Evolutionary conservation across 2,888 invertebrate genomes (phyloP).

Genomic region (Leptinotarsa rubiginosa): DNA sequence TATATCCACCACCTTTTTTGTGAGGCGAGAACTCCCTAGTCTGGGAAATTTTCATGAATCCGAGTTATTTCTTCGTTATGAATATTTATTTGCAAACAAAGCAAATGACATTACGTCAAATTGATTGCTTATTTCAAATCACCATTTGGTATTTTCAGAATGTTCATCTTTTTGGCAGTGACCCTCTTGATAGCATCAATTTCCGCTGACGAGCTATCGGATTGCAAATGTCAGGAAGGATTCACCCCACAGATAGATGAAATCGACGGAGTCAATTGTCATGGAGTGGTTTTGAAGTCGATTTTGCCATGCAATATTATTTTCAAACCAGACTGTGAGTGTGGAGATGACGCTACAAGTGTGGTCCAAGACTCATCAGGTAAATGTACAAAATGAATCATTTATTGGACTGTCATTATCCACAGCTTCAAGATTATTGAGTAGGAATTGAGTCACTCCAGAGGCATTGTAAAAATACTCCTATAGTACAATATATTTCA

Average conservation of each 20-base stretch:
- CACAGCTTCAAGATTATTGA: too few species aligned
- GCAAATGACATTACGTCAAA: too few species aligned
- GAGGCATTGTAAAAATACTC: too few species aligned
- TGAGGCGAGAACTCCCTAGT: too few species aligned
- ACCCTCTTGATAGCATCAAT: constrained; percentile 2
- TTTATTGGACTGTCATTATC: too few species aligned
- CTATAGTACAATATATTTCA: too few species aligned
- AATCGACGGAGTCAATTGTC: constrained; percentile 44
- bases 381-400: neutral
- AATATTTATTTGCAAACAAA: too few species aligned
- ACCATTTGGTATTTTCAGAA: neutral
- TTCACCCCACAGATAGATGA: constrained; percentile 39
- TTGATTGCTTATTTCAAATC: too few species aligned
- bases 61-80: too few species aligned
- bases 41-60: too few species aligned
- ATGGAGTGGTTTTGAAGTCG: constrained; percentile 44
- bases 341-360: constrained; percentile 44
- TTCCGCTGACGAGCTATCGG: constrained; percentile 41
- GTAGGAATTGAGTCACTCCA: too few species aligned
- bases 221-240: constrained; percentile 48
- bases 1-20: too few species aligned
- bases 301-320: constrained; percentile 49
- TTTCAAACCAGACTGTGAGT: constrained; percentile 49
- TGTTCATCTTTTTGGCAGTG: neutral
- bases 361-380: constrained; percentile 45